Conservation (phyloP, 2,888 invertebrate genomes). For the Hemistola chrysoprasaria region DNA sequence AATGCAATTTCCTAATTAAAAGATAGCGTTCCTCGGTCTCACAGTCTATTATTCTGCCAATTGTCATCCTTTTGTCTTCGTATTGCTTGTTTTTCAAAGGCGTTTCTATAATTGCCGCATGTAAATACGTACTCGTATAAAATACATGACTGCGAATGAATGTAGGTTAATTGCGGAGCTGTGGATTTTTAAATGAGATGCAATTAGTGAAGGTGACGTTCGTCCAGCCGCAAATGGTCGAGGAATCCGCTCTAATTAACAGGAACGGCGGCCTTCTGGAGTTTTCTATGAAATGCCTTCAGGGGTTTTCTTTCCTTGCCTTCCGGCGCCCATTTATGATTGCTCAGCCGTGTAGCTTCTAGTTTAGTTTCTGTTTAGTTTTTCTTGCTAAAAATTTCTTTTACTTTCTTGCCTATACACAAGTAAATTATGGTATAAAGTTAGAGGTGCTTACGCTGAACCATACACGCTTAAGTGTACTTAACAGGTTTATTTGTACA, state of each 20-base stretch:
- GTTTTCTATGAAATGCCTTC: conserved; percentile 27
- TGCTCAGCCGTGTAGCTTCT: conserved; percentile 9
- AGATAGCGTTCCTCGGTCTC: conserved; percentile 14
- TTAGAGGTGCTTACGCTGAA: too few relatives aligned
- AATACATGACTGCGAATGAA: conserved; percentile 26
- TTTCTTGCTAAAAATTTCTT: not conserved
- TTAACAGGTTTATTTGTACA: too few relatives aligned
- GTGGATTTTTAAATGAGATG: conserved; percentile 60
- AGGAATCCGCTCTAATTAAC: conserved; percentile 55
- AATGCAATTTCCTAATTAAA: conserved; percentile 32
- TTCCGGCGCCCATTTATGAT: conserved; percentile 15
- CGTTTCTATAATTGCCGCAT: conserved; percentile 15
- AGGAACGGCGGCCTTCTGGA: conserved; percentile 26
- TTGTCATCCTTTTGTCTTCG: conserved; percentile 8
- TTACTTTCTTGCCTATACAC: too few relatives aligned
- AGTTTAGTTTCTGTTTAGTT: conserved; percentile 2
- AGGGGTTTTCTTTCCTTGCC: conserved; percentile 24
- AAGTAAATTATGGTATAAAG: too few relatives aligned
- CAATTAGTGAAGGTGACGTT: conserved; percentile 57
- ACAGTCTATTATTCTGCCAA: conserved; percentile 16
- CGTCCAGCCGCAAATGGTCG: conserved; percentile 43
- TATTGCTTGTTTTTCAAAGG: conserved; percentile 10
- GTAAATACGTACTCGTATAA: not conserved
- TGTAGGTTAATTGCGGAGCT: conserved; percentile 60
- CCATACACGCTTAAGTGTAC: too few relatives aligned